A percentile compares a stretch with the other conserved stretches of the same genome.
These are phyloP conservation scores for Anser brachyrhynchus DNA, from an alignment of 2,113 vertebrate species.

Conservation along the genomic window DNA sequence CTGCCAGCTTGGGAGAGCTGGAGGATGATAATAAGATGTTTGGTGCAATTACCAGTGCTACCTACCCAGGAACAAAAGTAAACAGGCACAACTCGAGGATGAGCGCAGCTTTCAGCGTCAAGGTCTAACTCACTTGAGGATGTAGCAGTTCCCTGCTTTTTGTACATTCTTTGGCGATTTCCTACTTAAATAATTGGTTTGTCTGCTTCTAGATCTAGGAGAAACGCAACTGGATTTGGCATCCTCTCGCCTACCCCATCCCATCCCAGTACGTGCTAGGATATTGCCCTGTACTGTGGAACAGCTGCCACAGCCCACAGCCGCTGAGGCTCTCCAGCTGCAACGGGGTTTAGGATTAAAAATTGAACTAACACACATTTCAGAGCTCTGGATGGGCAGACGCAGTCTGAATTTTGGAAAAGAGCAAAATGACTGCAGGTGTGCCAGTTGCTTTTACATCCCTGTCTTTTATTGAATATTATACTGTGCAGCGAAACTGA, in stretches of 20 bases:
- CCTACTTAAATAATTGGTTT: neutral
- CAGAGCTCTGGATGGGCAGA: neutral
- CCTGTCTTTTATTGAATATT: neutral
- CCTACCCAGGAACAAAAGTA: neutral
- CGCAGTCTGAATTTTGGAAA: neutral
- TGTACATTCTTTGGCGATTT: neutral
- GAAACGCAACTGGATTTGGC: neutral
- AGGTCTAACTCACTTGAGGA: neutral
- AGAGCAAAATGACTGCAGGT: neutral
- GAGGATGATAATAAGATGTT: neutral
- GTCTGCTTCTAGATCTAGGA: neutral
- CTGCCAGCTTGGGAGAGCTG: slow-evolving; percentile 13
- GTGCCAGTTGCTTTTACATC: neutral
- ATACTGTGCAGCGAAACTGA: neutral
- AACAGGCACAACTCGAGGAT: neutral
- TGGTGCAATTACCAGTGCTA: neutral
- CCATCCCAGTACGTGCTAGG: neutral
- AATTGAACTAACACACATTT: neutral
- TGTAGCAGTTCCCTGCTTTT: neutral
- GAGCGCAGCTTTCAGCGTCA: neutral
- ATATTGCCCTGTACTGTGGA: neutral
- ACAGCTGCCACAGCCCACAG: neutral
- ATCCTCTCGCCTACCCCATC: neutral
- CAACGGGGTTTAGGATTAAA: neutral
- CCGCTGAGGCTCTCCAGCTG: neutral